Base-by-base conservation (phyloP, 2,888 invertebrate genomes). In the Polymixis flavicincta region DNA sequence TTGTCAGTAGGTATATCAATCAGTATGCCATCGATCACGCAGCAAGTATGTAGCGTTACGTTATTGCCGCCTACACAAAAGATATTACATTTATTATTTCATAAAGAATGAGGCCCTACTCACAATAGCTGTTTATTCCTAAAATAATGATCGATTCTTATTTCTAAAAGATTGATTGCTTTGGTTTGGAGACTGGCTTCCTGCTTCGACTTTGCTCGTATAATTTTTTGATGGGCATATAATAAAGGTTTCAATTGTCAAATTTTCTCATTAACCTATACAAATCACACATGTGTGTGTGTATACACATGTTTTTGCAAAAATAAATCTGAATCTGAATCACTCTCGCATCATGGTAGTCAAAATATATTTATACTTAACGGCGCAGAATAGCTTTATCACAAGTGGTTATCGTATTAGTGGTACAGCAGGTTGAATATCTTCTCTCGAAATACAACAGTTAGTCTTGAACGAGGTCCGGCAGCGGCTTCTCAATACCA, bases 81-180 rank as follows among this genome's bases (percentile, higher is more conserved):
- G 65, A 83, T 75, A 72, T 67, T 72, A 65, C 80, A 67, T 71
- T 11, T 45, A 67, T 85, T 83, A 85, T 85, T 82, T 76, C 50
- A 63, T 74, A 76, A 74, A 83, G 70, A 76, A 78, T 70, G 48
- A 60, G 60, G 59, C 55, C 57, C 14, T 13, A 28, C 55, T 66
- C 60, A 75, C 71, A 83, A 82, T 66, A 68, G 68, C 64, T 77
- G 45, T 75, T 78, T 74, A 57, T 78, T 78, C 57, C 63, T 65
- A 71, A 85, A 87, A 79, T 85, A 76, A 85, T 87, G 87, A 85
- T 85, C 68, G 83, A 81, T 87, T 83, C 63, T 54, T 76, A 73
- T 71, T 76, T 70, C 50, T 57, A 32, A 73, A 80, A 73, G 85
- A 85, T 81, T 85, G 76, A 81, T 79, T 83, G 52, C 63, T 74